These are phyloP conservation scores for Nomada lathburiana DNA, from an alignment of 2,888 invertebrate genomes.

Conservation along the genomic window DNA sequence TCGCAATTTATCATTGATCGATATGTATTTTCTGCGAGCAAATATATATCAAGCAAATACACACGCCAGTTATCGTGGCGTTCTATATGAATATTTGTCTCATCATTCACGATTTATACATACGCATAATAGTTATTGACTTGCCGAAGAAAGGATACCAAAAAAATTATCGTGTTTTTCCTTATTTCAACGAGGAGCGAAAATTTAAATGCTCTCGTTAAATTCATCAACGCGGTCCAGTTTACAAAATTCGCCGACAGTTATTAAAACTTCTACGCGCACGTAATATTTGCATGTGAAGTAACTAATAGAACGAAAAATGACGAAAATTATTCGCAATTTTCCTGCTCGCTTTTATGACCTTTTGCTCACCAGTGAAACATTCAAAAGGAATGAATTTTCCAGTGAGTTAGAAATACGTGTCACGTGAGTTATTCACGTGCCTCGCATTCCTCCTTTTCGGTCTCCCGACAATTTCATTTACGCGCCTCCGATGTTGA, in stretches of 20 bases:
- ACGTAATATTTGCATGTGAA: neutral
- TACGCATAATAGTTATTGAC: neutral
- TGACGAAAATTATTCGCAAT: neutral
- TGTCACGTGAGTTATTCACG: constrained; percentile 37
- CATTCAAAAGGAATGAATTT: constrained; percentile 31
- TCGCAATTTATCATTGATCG: too few relatives aligned
- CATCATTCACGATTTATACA: neutral
- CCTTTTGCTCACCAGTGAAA: neutral
- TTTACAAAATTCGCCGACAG: too few relatives aligned
- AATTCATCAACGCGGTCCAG: too few relatives aligned
- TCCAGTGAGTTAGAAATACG: constrained; percentile 15
- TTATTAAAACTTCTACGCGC: too few relatives aligned
- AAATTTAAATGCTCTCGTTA: too few relatives aligned
- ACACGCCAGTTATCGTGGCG: too few relatives aligned
- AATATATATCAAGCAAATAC: too few relatives aligned
- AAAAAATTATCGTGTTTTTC: neutral
- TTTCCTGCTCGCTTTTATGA: neutral
- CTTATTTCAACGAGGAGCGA: neutral
- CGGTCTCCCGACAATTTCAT: constrained; percentile 33
- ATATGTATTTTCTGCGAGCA: too few relatives aligned
- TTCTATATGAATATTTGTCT: neutral
- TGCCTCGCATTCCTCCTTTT: constrained; percentile 28
- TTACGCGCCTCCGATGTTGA: constrained; percentile 20
- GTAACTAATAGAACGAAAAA: neutral
- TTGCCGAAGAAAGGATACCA: neutral